Percentiles rank a stretch among this genome's conserved stretches.
Conservation (phyloP, 2,113 vertebrate species). For the Sander vitreus region DNA sequence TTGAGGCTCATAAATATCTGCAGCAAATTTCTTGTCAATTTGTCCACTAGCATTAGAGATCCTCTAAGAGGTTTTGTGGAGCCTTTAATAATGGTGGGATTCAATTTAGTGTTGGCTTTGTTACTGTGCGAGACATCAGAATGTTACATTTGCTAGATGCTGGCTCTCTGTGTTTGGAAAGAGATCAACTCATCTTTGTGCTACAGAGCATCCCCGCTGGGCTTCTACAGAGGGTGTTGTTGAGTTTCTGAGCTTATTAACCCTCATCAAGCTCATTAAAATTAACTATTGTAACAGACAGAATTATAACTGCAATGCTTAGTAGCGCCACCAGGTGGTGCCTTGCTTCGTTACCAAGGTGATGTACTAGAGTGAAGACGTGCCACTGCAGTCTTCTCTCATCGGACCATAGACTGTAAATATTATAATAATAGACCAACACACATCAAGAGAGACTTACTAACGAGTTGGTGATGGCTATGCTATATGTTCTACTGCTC, state of each 20-base stretch:
- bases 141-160: slow-evolving; percentile 1
- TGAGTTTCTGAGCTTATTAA: slow-evolving; percentile 18
- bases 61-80: neutral
- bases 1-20: neutral
- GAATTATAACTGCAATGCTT: too few relatives aligned
- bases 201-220: slow-evolving; percentile 2
- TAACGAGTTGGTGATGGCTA: too few relatives aligned
- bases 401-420: too few relatives aligned
- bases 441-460: too few relatives aligned
- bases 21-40: neutral
- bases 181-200: neutral
- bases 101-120: neutral
- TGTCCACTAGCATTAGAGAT: neutral
- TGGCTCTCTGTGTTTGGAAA: slow-evolving; percentile 13
- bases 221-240: slow-evolving; percentile 28
- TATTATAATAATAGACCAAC: too few relatives aligned
- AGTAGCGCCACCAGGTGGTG: too few relatives aligned
- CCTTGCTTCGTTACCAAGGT: too few relatives aligned
- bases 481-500: too few relatives aligned
- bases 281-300: neutral
- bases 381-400: too few relatives aligned
- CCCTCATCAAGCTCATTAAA: neutral
- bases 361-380: too few relatives aligned
- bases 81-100: neutral
- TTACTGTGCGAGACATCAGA: neutral